Evolutionary conservation across 2,113 vertebrate genomes (phyloP).

Genomic region (Phyllostomus hastatus): DNA sequence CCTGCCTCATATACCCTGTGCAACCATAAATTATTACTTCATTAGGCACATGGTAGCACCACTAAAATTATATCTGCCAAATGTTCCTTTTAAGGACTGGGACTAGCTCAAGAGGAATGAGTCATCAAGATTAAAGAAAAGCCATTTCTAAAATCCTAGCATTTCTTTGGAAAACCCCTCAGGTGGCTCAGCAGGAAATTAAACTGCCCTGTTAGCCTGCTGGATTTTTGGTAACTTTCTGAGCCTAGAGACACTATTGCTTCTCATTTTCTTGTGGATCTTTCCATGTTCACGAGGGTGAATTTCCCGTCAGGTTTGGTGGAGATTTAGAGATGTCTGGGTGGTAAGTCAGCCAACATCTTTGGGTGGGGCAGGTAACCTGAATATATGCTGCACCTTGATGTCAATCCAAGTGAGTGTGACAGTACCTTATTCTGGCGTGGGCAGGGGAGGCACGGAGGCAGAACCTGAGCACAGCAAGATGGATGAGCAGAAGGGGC

Average conservation of each 20-base stretch:
- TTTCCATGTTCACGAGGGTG: neutral
- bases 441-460: neutral
- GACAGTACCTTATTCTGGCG: neutral
- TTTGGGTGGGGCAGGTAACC: neutral
- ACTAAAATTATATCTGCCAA: conserved; percentile 69
- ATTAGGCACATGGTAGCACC: conserved; percentile 70
- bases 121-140: conserved; percentile 79
- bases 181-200: conserved; percentile 37
- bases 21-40: conserved; percentile 74
- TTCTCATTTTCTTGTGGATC: neutral
- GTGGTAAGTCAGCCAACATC: neutral
- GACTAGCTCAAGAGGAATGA: conserved; percentile 51
- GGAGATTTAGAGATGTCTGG: neutral
- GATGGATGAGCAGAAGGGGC: neutral
- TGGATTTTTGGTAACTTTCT: conserved; percentile 46
- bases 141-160: conserved; percentile 53
- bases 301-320: neutral
- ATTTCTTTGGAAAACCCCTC: conserved; percentile 75
- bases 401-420: neutral
- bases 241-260: neutral
- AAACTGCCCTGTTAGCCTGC: conserved; percentile 9
- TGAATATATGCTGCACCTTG: neutral
- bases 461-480: neutral
- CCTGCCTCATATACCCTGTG: conserved; percentile 27
- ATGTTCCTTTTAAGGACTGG: conserved; percentile 55